phyloP scores from a whole-genome alignment of 2,888 invertebrate genomes.

The Ormyrus rosae region DNA sequence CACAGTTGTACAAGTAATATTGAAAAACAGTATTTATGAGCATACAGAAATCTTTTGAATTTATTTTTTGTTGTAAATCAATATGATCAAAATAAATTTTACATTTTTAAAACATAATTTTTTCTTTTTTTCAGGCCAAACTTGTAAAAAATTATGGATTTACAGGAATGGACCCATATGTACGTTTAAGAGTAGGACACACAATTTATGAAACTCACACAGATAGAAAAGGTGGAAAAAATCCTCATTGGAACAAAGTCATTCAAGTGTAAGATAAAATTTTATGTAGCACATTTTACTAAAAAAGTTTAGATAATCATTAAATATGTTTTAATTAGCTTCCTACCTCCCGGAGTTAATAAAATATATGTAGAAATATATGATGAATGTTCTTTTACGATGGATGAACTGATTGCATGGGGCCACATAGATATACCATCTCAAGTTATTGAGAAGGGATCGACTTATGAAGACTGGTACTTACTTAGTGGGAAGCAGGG shows the following conservation, averaged over 20 bases:
- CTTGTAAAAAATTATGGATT: conserved; percentile 96
- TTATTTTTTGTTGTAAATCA: no score
- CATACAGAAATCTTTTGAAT: no score
- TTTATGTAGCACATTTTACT: background rate
- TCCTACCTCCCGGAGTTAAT: conserved; percentile 92
- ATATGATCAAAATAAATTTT: background rate
- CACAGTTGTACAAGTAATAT: conserved; percentile 85
- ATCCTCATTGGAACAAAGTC: conserved; percentile 96
- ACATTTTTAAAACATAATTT: conserved; percentile 16
- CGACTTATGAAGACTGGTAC: conserved; percentile 97
- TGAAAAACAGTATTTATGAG: background rate
- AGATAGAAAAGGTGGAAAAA: conserved; percentile 95
- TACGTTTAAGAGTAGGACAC: conserved; percentile 93
- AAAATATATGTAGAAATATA: conserved; percentile 95
- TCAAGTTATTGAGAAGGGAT: conserved; percentile 84
- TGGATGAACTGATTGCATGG: conserved; percentile 98
- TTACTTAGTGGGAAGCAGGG: conserved; percentile 95
- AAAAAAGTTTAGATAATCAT: background rate
- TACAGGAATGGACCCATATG: conserved; percentile 97
- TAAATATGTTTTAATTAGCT: conserved; percentile 76
- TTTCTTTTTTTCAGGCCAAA: conserved; percentile 81
- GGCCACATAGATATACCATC: conserved; percentile 91
- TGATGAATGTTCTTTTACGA: conserved; percentile 97
- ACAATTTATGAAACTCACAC: conserved; percentile 97
- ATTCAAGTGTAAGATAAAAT: conserved; percentile 86